Conservation (phyloP, 1,140 invertebrate species). For the Calephelis virginiensis region DNA sequence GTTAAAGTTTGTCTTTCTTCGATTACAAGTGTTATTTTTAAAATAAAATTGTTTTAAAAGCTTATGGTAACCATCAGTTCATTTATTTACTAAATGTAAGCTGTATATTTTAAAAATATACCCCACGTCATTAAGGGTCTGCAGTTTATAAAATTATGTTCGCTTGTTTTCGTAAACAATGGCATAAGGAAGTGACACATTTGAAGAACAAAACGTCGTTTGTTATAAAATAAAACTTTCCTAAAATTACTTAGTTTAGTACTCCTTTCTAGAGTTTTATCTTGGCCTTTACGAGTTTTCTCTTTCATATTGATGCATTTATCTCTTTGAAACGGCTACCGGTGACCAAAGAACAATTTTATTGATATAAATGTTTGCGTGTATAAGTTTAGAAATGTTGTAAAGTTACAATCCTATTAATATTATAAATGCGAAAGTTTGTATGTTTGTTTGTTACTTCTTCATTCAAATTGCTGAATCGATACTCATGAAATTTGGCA, state of each 20-base stretch:
- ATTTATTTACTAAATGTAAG: not conserved
- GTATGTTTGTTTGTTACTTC: too few relatives aligned
- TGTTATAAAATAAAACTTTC: conserved; percentile 11
- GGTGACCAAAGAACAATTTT: not conserved
- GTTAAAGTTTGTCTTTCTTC: not conserved
- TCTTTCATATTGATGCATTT: not conserved
- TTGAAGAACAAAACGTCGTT: conserved; percentile 14
- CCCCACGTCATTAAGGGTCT: conserved; percentile 5
- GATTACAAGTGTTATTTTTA: too few relatives aligned
- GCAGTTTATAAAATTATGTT: conserved; percentile 6
- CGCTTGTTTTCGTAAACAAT: conserved; percentile 14
- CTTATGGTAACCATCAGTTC: not conserved
- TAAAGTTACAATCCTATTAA: too few relatives aligned
- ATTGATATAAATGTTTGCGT: too few relatives aligned
- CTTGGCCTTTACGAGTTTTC: not conserved
- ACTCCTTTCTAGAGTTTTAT: conserved; percentile 1
- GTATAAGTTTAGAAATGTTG: too few relatives aligned
- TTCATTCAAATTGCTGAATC: too few relatives aligned
- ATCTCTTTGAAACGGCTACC: not conserved
- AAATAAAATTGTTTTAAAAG: too few relatives aligned
- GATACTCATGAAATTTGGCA: too few relatives aligned
- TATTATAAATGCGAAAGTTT: too few relatives aligned
- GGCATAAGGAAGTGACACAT: conserved; percentile 12
- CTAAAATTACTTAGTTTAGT: conserved; percentile 2
- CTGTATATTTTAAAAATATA: conserved; percentile 1